Evolutionary conservation across 2,113 vertebrate genomes (phyloP).

Genomic region (Panthera tigris): DNA sequence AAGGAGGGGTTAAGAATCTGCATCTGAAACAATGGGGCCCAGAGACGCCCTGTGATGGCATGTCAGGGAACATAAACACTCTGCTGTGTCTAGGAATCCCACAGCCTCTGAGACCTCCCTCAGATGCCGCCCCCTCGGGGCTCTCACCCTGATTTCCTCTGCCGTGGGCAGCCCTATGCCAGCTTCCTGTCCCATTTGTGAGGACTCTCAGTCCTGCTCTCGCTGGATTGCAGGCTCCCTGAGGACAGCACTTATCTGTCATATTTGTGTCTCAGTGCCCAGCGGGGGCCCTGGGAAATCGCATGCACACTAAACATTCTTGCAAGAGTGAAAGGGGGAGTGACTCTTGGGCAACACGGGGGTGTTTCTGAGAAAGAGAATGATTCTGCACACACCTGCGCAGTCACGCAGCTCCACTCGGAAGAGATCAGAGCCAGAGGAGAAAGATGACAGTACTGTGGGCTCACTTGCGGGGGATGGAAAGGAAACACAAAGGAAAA

Average conservation of each 20-base stretch:
- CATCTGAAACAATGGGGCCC: not conserved
- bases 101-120: not conserved
- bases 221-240: not conserved
- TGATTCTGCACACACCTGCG: not conserved
- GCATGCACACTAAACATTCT: not conserved
- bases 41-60: not conserved
- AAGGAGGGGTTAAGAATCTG: not conserved
- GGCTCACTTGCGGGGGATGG: not conserved
- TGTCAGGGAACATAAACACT: not conserved
- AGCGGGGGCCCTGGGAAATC: not conserved
- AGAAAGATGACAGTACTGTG: not conserved
- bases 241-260: not conserved
- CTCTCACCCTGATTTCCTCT: not conserved
- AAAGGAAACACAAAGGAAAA: not conserved
- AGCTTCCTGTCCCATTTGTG: not conserved
- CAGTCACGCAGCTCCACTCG: not conserved
- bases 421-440: not conserved
- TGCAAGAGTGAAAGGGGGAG: not conserved
- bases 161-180: not conserved
- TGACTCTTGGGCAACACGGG: not conserved
- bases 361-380: not conserved
- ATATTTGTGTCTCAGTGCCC: not conserved
- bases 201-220: not conserved
- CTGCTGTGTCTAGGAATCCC: not conserved
- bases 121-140: not conserved